Evolutionary conservation across 1,140 invertebrate genomes (phyloP).

Genomic region (Bombus waltoni): DNA sequence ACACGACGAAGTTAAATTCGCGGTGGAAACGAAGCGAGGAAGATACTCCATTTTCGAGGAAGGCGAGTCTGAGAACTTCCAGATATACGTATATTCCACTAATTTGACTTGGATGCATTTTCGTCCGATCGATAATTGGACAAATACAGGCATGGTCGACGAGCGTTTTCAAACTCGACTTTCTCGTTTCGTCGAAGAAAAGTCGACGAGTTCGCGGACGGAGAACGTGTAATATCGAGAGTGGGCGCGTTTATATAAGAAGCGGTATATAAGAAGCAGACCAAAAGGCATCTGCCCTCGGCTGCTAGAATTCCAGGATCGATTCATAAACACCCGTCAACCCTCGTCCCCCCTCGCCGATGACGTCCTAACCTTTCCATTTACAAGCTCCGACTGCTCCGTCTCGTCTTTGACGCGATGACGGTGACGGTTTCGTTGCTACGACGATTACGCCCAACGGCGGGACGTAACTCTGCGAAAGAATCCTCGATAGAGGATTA

Average conservation of each 20-base stretch:
- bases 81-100: no score
- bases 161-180: no score
- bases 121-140: no score
- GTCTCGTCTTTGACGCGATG: neutral
- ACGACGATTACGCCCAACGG: neutral
- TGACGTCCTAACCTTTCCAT: neutral
- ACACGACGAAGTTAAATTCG: no score
- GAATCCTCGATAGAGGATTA: no score
- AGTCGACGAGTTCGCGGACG: neutral
- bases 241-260: neutral
- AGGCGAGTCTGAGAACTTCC: no score
- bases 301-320: neutral
- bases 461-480: neutral
- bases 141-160: no score
- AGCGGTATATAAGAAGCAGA: neutral
- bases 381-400: neutral
- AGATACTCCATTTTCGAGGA: no score
- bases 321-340: neutral
- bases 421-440: neutral
- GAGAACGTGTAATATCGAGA: neutral
- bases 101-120: no score
- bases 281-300: neutral
- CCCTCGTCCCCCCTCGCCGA: neutral
- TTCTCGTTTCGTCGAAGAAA: no score
- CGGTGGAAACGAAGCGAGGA: no score